These are phyloP conservation scores for Brachionus plicatilis DNA, from an alignment of 1,140 invertebrate species.

Conservation along the genomic window DNA sequence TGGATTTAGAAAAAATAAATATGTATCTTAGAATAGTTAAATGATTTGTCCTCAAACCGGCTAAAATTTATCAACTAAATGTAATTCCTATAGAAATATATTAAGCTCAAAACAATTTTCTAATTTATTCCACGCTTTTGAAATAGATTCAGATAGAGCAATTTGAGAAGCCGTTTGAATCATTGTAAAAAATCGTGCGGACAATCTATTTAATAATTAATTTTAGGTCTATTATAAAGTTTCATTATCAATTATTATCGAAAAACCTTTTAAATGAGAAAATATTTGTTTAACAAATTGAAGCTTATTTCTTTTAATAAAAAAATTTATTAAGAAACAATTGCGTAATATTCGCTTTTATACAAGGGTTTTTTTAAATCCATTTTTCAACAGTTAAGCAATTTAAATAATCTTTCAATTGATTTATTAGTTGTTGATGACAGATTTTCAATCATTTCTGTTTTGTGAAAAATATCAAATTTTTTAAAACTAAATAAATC, in stretches of 20 bases:
- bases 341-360: neutral
- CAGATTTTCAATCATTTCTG: neutral
- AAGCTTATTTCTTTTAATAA: neutral
- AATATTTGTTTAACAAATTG: neutral
- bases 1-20: neutral
- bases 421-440: neutral
- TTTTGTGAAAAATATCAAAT: neutral
- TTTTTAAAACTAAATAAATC: too few species aligned
- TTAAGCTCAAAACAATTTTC: neutral
- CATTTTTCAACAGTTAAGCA: neutral
- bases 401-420: neutral
- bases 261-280: neutral
- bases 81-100: neutral
- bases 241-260: neutral
- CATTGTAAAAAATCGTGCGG: neutral
- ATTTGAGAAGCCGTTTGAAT: neutral
- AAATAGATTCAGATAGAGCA: neutral
- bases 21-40: neutral
- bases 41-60: neutral
- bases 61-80: neutral
- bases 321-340: neutral
- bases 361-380: neutral
- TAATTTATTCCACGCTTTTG: neutral
- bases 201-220: neutral
- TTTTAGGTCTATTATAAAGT: neutral